These are phyloP conservation scores for Anoura caudifer DNA, from an alignment of 2,113 vertebrate species.

Conservation along the genomic window DNA sequence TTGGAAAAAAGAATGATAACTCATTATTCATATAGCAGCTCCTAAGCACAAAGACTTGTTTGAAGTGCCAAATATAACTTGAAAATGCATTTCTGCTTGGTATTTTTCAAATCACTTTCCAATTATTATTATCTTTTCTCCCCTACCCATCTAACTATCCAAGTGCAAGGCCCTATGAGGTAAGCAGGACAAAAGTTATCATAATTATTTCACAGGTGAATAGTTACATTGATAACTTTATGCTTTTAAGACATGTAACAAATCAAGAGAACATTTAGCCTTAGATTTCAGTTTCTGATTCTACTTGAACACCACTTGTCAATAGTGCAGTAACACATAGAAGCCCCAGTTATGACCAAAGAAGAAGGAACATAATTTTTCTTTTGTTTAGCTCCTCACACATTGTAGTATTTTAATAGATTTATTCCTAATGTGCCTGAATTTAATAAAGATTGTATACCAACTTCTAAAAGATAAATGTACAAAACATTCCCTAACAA, in stretches of 20 bases:
- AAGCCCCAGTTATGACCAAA: background rate
- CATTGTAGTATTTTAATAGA: background rate
- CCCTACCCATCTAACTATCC: background rate
- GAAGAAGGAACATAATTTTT: background rate
- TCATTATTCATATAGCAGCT: background rate
- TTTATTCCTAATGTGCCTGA: background rate
- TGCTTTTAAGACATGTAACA: background rate
- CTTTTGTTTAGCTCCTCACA: background rate
- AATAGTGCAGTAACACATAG: background rate
- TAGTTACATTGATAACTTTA: background rate
- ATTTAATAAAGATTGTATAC: background rate
- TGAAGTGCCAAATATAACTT: background rate
- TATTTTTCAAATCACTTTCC: constrained; percentile 1
- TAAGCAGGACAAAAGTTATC: background rate
- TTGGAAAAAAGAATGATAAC: background rate
- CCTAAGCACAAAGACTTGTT: background rate
- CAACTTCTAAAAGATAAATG: background rate
- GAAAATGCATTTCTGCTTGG: background rate
- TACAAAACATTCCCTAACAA: background rate
- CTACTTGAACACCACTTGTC: background rate
- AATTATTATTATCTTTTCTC: background rate
- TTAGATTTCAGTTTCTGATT: background rate
- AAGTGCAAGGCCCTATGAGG: background rate
- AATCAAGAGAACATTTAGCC: background rate
- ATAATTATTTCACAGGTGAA: background rate